Conservation (phyloP, 2,797 vertebrate species). For the Chiloscyllium punctatum region DNA sequence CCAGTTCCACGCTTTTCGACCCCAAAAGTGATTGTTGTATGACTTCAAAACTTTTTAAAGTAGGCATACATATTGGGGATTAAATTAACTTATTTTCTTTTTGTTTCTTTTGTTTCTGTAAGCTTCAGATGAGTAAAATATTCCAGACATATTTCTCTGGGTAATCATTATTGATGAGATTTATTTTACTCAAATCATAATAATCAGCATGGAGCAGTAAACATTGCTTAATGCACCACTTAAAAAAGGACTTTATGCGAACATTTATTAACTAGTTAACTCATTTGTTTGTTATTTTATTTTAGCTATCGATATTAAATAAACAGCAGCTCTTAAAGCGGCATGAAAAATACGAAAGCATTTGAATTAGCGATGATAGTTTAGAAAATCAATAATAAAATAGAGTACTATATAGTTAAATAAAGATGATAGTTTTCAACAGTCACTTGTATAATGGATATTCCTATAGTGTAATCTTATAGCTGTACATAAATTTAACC, state of each 20-base stretch:
- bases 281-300: background rate
- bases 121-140: background rate
- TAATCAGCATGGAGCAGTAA: background rate
- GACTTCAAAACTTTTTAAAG: background rate
- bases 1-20: too few relatives aligned
- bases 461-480: background rate
- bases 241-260: background rate
- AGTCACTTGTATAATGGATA: background rate
- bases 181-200: background rate
- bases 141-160: background rate
- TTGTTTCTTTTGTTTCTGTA: background rate
- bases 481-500: background rate
- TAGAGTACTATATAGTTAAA: background rate
- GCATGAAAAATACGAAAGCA: background rate
- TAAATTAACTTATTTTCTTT: background rate
- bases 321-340: background rate
- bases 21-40: background rate
- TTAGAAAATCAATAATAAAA: background rate
- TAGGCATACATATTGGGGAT: background rate
- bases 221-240: background rate
- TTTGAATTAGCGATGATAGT: background rate
- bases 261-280: background rate
- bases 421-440: background rate
- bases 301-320: background rate
- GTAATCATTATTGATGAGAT: background rate